These are phyloP conservation scores for Abramis brama DNA, from an alignment of 2,113 vertebrate genomes.

Conservation along the genomic window DNA sequence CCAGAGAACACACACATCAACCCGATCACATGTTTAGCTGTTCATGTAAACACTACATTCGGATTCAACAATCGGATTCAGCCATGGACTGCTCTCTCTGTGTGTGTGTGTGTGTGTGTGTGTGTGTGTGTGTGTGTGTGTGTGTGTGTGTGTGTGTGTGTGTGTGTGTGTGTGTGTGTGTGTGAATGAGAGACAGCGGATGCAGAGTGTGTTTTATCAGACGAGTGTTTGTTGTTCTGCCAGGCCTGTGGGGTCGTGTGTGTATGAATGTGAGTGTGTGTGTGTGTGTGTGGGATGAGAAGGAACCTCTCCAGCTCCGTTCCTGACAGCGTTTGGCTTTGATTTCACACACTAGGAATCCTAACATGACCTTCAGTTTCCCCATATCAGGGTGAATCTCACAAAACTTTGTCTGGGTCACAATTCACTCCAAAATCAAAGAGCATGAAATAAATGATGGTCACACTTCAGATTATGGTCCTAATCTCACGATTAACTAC, in stretches of 20 bases:
- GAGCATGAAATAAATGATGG: neutral
- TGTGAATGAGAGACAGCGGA: neutral
- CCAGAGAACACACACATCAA: too few relatives aligned
- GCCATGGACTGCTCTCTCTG: too few relatives aligned
- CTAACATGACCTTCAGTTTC: constrained; percentile 13
- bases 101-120: too few relatives aligned
- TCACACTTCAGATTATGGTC: too few relatives aligned
- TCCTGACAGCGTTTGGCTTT: neutral
- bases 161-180: neutral
- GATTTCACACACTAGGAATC: neutral
- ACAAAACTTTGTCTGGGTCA: neutral
- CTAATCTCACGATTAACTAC: too few relatives aligned
- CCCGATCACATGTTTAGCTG: too few relatives aligned
- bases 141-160: neutral
- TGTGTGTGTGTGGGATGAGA: neutral
- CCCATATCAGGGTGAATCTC: neutral
- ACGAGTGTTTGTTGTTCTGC: neutral
- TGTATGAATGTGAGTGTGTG: too few relatives aligned
- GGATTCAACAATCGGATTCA: too few relatives aligned
- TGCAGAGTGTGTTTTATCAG: neutral
- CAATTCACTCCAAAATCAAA: neutral
- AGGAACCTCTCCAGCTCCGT: neutral
- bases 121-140: neutral
- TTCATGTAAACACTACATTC: too few relatives aligned
- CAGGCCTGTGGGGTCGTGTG: neutral